Evolutionary conservation across 2,797 vertebrate species (phyloP), one percentile per base, ranked within the genome.

Genomic region (Mormyrus proboscirostris): DNA sequence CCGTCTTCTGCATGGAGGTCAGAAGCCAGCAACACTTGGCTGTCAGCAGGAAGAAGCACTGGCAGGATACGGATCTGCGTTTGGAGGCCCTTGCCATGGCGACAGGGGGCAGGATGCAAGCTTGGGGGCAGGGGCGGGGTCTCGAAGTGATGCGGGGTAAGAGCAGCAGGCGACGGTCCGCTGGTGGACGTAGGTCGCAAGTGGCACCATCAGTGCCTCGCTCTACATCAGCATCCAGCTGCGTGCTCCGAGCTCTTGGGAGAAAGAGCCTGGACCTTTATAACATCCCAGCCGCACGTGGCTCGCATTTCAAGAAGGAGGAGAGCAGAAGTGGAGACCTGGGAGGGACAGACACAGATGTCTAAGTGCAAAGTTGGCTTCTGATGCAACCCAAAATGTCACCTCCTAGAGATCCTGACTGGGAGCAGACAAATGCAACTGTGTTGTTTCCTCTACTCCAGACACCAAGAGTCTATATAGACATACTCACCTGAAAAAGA

Each of bases 11-110:
- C 92, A 96, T 94, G 91, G 95, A 89, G 1, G 95, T 95, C 90
- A 97, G 94, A 91, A 97, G 95, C 96, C 96, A 97, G 94, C 94
- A 97, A 94, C 96, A 96, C 94, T 96, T 95, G 90, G 96, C 93
- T 22, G 97, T 95, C 92, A 98, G 92, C 90, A 98, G 93, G 92
- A 96, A 96, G 89, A 97, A 95, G 92, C 95, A 96, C 92, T 93
- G 94, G 91, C 94, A 94, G 91, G 95, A 95, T 91, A 94, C 86
- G 4, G 94, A 91, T 9, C 33, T 93, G 90, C 94, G 96, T 91
- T 93, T 94, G 44, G 9, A 88, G 92, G 93, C 90, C 90, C 91
- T 93, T 93, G 95, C 92, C 97, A 97, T 97, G 92, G 95, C 96
- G 93, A 93, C 94, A 91, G 89, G 93, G 90, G 91, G 90, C 10